These are phyloP conservation scores for Trachelipus rathkii DNA, from an alignment of 1,140 invertebrate species.

Conservation along the genomic window DNA sequence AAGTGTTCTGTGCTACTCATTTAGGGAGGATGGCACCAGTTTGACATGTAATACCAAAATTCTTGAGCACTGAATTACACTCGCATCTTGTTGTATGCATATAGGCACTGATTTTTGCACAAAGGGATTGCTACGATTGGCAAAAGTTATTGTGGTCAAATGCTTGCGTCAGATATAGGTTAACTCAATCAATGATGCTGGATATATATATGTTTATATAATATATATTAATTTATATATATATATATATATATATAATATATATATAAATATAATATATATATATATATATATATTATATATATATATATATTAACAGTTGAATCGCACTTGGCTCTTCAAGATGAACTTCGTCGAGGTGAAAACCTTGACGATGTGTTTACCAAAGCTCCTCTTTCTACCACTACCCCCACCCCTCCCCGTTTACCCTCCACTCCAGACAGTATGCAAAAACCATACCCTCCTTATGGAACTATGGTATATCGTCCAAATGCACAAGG, in stretches of 20 bases:
- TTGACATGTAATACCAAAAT: slow-evolving; percentile 77
- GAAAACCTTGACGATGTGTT: slow-evolving; percentile 32
- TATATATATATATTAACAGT: too few relatives aligned
- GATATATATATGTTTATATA: too few relatives aligned
- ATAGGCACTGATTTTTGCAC: slow-evolving; percentile 57
- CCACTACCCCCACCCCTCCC: slow-evolving; percentile 28
- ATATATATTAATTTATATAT: too few relatives aligned
- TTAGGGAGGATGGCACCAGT: slow-evolving; percentile 70
- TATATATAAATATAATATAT: too few relatives aligned
- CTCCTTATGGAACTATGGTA: neutral
- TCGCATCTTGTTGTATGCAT: slow-evolving; percentile 70
- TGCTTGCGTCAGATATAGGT: slow-evolving; percentile 73
- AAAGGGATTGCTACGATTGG: slow-evolving; percentile 84
- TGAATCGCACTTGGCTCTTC: slow-evolving; percentile 80
- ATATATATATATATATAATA: too few relatives aligned
- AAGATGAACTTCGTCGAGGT: slow-evolving; percentile 53
- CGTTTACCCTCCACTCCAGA: neutral
- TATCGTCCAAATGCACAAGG: neutral
- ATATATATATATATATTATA: neutral
- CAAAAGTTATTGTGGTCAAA: slow-evolving; percentile 84
- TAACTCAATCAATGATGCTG: too few relatives aligned
- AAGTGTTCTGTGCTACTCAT: slow-evolving; percentile 76
- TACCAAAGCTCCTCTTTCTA: slow-evolving; percentile 13
- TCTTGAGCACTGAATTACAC: slow-evolving; percentile 74
- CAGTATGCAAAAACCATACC: neutral